Percentiles rank a stretch among this genome's conserved stretches.
phyloP scores from a whole-genome alignment of 2,113 vertebrate species.

The Callaeas wilsoni region DNA sequence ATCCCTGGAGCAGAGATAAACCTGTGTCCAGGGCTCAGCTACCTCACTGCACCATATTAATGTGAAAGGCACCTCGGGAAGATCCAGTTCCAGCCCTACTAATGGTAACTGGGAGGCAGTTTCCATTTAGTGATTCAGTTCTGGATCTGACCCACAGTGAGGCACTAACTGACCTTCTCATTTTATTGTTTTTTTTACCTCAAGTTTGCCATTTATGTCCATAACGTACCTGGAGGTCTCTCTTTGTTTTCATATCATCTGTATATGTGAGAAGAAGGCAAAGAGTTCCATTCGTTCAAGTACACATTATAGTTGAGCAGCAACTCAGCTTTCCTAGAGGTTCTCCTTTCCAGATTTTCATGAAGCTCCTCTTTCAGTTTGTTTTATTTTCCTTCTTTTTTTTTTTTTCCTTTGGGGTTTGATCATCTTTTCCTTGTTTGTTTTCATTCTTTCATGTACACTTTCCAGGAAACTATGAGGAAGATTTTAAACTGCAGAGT shows the following conservation, averaged over 20 bases:
- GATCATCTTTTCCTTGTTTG: accelerated
- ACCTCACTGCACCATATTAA: background rate
- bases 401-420: background rate
- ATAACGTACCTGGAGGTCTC: background rate
- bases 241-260: background rate
- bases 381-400: too few relatives aligned
- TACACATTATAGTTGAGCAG: accelerated
- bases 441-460: background rate
- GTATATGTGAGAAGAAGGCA: background rate
- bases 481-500: background rate
- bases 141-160: background rate
- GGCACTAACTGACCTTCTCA: background rate
- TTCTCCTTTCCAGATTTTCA: background rate
- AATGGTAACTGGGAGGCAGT: background rate
- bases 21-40: background rate
- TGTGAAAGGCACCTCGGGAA: background rate
- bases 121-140: background rate
- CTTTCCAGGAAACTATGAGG: background rate
- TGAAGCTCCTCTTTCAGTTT: background rate
- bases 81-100: background rate
- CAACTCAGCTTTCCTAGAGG: background rate
- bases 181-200: background rate
- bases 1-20: background rate
- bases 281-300: background rate
- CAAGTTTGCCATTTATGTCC: background rate